phyloP scores from a whole-genome alignment of 2,113 vertebrate species.

The Sturnira hondurensis region DNA sequence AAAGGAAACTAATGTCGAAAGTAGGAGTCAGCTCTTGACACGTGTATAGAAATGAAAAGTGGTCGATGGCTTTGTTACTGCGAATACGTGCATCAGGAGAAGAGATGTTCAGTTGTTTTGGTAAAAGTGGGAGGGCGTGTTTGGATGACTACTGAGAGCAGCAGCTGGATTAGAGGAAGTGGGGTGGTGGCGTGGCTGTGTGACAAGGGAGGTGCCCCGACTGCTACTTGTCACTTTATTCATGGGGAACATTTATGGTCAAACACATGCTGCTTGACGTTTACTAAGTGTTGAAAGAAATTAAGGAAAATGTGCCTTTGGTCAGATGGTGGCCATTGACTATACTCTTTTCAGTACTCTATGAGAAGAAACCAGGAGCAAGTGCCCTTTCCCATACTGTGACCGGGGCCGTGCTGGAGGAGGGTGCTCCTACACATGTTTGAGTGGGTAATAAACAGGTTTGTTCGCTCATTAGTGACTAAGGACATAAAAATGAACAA shows the following conservation, averaged over 20 bases:
- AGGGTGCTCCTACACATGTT: neutral
- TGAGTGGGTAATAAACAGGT: neutral
- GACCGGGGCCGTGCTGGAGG: neutral
- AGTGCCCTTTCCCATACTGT: neutral
- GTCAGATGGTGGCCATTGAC: neutral
- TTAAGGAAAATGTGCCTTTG: neutral
- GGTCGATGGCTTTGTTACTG: neutral
- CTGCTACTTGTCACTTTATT: neutral
- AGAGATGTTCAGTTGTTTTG: neutral
- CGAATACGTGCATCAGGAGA: neutral
- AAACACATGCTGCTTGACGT: neutral
- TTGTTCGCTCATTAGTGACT: neutral
- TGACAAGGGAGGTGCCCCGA: neutral
- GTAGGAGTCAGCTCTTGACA: conserved; percentile 9
- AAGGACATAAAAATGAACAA: neutral
- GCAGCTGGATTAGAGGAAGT: neutral
- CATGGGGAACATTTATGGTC: neutral
- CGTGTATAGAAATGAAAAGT: neutral
- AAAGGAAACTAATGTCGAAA: conserved; percentile 6
- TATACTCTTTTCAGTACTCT: neutral
- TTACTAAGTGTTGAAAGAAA: neutral
- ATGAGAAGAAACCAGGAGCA: neutral
- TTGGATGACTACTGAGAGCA: neutral
- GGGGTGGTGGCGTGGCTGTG: neutral
- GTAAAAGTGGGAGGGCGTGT: neutral